Evolutionary conservation across 2,113 vertebrate genomes (phyloP), one percentile per base, ranked within the genome.

Genomic region (Gadus macrocephalus): DNA sequence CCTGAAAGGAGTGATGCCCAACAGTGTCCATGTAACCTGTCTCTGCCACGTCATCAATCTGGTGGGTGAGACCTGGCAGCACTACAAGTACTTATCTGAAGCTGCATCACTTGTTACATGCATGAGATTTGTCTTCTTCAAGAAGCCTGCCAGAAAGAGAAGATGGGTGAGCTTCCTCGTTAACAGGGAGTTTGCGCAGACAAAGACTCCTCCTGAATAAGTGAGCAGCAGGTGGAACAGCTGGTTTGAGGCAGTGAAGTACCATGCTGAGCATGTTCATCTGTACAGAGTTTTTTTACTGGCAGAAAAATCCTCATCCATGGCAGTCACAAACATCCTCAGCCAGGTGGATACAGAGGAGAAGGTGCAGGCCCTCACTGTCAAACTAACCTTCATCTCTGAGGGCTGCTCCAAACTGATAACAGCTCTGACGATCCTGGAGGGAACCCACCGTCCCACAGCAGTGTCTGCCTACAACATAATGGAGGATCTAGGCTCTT

Each of bases 1-100:
- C 42, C 59, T 76, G 42, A 67, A 71, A 28, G 68, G 69, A 55
- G 31, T 76, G 14, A 76, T 67, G 64, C n/a, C n/a, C n/a, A n/a
- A n/a, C n/a, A n/a, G n/a, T n/a, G n/a, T n/a, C n/a, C n/a, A n/a
- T n/a, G n/a, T n/a, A n/a, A n/a, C n/a, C n/a, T n/a, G n/a, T n/a
- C n/a, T n/a, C n/a, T n/a, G n/a, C 65, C 65, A 71, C 38, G 22
- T 60, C 64, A 71, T 76, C 64, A 72, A 67, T 71, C 53, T 67
- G 69, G 65, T 42, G 35, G 74, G 20, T 20, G 20, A 20, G 20
- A 20, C 20, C 20, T 20, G 20, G 20, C 65, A 72, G 15, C 65
- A 68, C 53, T 72, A 71, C 60, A 62, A 65, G 27, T 71, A 71
- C 31, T 76, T 76, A 19, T 49, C n/a, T 7, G 49, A 76, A n/a